Conservation (phyloP, 1,140 invertebrate genomes). For the Lanistes nyassanus region DNA sequence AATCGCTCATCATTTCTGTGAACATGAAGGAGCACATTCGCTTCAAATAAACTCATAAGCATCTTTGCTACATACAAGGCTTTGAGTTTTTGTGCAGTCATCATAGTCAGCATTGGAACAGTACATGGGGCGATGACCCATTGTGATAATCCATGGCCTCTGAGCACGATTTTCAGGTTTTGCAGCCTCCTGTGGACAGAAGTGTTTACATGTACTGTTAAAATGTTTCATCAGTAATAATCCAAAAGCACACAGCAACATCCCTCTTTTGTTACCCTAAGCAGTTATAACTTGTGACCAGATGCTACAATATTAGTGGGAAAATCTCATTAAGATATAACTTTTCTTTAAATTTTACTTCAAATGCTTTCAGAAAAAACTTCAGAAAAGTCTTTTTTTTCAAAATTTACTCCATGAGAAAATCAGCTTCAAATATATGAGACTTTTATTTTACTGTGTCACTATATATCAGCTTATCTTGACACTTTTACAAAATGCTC, state of each 20-base stretch:
- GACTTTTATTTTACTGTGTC: no score
- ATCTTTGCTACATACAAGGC: conserved; percentile 32
- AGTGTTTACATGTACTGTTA: conserved; percentile 5
- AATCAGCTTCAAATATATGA: no score
- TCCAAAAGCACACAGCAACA: not conserved
- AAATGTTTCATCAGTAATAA: not conserved
- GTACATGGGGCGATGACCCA: conserved; percentile 67
- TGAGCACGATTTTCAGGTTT: conserved; percentile 62
- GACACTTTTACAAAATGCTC: no score
- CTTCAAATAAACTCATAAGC: not conserved
- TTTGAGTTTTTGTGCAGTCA: conserved; percentile 52
- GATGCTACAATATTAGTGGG: no score
- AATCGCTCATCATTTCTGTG: not conserved
- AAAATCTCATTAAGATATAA: no score
- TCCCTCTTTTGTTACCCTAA: not conserved
- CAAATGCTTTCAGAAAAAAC: no score
- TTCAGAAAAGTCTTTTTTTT: no score
- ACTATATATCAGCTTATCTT: no score
- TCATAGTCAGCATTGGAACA: conserved; percentile 62
- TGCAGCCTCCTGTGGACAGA: conserved; percentile 54
- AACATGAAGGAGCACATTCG: not conserved
- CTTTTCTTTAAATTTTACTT: no score
- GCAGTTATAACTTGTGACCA: no score
- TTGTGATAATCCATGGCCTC: conserved; percentile 65
- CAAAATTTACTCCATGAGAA: no score